phyloP scores from a whole-genome alignment of 2,113 vertebrate species.

The Nothocercus nigrocapillus region DNA sequence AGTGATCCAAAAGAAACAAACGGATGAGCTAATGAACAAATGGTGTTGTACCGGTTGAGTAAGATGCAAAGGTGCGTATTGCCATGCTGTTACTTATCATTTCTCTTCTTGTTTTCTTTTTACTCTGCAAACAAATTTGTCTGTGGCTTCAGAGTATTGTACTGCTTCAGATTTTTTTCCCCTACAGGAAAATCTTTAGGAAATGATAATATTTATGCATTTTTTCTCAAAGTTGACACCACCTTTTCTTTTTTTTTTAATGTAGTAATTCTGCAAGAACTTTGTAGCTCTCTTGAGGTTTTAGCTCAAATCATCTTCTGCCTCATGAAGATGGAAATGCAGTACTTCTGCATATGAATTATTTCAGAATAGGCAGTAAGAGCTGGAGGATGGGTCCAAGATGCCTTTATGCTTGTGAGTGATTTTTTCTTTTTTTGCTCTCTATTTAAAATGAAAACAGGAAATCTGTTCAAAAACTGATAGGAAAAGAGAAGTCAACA shows the following conservation, averaged over 20 bases:
- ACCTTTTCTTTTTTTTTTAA: background rate
- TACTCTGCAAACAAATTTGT: background rate
- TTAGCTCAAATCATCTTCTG: slow-evolving; percentile 1
- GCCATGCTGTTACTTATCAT: background rate
- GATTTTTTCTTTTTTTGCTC: background rate
- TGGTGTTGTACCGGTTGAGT: background rate
- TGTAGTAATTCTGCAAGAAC: background rate
- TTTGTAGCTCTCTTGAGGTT: background rate
- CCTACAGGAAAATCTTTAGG: background rate
- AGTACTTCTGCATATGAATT: background rate
- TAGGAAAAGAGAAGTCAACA: background rate
- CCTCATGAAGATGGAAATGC: slow-evolving; percentile 29
- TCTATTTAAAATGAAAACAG: background rate
- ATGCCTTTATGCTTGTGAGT: background rate
- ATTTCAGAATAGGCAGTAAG: background rate
- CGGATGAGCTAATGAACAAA: background rate
- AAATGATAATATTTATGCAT: background rate
- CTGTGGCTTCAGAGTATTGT: background rate
- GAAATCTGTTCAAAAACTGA: background rate
- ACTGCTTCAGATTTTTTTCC: background rate
- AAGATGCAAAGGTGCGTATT: background rate
- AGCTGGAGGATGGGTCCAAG: background rate
- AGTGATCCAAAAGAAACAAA: background rate
- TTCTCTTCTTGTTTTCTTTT: background rate
- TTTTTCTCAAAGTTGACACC: background rate